Evolutionary conservation across 1,140 invertebrate genomes (phyloP).

Genomic region (Condylostylus longicornis): DNA sequence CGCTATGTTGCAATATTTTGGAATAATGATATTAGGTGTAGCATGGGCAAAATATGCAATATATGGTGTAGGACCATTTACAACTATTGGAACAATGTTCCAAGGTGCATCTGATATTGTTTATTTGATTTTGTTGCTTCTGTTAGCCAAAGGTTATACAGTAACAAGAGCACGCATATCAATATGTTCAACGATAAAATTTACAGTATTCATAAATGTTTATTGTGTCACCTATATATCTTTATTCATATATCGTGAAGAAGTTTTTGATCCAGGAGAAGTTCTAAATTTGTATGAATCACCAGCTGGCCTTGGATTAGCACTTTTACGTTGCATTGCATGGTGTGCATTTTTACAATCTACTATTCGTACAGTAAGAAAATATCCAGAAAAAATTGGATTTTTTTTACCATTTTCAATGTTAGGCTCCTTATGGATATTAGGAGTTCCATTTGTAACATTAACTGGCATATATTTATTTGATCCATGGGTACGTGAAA

Average conservation of each 20-base stretch:
- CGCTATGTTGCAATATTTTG: constrained; percentile 44
- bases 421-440: constrained; percentile 69
- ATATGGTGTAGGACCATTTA: constrained; percentile 44
- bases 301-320: constrained; percentile 67
- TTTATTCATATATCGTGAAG: constrained; percentile 57
- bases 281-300: constrained; percentile 74
- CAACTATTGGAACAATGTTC: constrained; percentile 48
- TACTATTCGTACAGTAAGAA: constrained; percentile 65
- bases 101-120: constrained; percentile 54
- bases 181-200: constrained; percentile 49
- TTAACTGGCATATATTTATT: constrained; percentile 68
- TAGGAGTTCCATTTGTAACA: constrained; percentile 61
- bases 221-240: constrained; percentile 53
- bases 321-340: constrained; percentile 57
- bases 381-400: constrained; percentile 63
- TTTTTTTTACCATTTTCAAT: constrained; percentile 62
- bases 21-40: constrained; percentile 47
- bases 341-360: constrained; percentile 76
- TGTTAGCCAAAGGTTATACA: constrained; percentile 80
- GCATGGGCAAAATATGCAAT: constrained; percentile 55
- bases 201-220: constrained; percentile 65
- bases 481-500: constrained; percentile 82
- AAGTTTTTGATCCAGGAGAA: constrained; percentile 6
- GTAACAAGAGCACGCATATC: constrained; percentile 68
- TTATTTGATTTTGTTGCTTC: constrained; percentile 61